These are phyloP conservation scores for Aleiodes sp. DNA, from an alignment of 1,140 invertebrate species.

Conservation along the genomic window DNA sequence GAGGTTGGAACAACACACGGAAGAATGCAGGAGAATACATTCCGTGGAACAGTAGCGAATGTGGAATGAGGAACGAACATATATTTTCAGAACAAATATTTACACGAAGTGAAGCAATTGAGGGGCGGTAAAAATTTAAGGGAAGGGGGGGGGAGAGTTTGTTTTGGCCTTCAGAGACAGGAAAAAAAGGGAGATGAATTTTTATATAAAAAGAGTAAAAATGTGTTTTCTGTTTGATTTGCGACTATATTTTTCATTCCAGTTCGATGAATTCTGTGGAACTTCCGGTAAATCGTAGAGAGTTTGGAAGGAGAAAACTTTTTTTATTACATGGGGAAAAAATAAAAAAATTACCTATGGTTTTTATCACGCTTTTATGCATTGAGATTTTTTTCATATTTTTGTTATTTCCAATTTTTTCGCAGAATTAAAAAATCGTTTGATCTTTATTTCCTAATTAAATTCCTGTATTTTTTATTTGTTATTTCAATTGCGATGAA, in stretches of 20 bases:
- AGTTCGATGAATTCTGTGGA: conserved; percentile 27
- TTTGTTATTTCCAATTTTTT: too few species aligned
- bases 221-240: conserved; percentile 55
- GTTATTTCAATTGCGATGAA: too few species aligned
- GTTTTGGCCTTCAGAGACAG: too few species aligned
- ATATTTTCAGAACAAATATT: conserved; percentile 55
- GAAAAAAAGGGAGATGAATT: too few species aligned
- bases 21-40: conserved; percentile 29
- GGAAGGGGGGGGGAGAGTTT: conserved; percentile 20
- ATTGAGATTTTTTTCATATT: too few species aligned
- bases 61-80: conserved; percentile 46
- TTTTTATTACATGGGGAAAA: too few species aligned
- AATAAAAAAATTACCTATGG: too few species aligned
- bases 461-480: too few species aligned
- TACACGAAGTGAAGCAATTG: conserved; percentile 40
- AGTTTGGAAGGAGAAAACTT: too few species aligned
- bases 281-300: conserved; percentile 9
- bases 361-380: too few species aligned
- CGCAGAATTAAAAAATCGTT: too few species aligned
- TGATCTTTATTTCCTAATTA: too few species aligned
- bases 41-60: conserved; percentile 29
- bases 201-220: conserved; percentile 48
- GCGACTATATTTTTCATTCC: conserved; percentile 51
- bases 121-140: neutral
- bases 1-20: conserved; percentile 1